These are phyloP conservation scores for Empis stercorea DNA, from an alignment of 2,888 invertebrate species.

Conservation along the genomic window DNA sequence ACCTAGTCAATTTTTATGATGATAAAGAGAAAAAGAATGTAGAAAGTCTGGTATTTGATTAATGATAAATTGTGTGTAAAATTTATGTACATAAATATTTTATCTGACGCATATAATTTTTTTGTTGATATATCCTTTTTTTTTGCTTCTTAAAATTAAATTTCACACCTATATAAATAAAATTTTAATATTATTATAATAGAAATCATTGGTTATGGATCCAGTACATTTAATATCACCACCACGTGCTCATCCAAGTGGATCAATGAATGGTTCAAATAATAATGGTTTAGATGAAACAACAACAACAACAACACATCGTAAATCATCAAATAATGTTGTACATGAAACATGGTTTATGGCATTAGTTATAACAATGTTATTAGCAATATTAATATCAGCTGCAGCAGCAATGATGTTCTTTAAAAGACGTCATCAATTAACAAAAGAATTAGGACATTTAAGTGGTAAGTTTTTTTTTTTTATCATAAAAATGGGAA, in stretches of 20 bases:
- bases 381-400: conserved; percentile 28
- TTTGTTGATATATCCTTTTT: too few relatives aligned
- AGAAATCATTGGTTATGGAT: conserved; percentile 36
- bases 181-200: conserved; percentile 3
- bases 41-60: too few relatives aligned
- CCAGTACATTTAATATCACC: conserved; percentile 35
- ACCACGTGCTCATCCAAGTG: conserved; percentile 37
- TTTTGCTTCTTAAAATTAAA: too few relatives aligned
- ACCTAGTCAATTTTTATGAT: too few relatives aligned
- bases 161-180: not conserved
- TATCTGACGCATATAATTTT: too few relatives aligned
- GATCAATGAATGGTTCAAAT: conserved; percentile 27
- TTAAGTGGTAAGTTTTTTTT: conserved; percentile 39
- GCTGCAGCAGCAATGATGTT: conserved; percentile 32
- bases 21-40: too few relatives aligned
- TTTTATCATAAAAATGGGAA: too few relatives aligned
- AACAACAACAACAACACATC: conserved; percentile 32
- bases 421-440: conserved; percentile 34
- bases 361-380: conserved; percentile 30
- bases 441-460: conserved; percentile 47
- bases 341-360: conserved; percentile 36
- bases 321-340: conserved; percentile 30
- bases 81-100: too few relatives aligned
- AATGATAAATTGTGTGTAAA: too few relatives aligned
- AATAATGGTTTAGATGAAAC: conserved; percentile 19